Base-by-base conservation (phyloP, 2,797 vertebrate species). In the Tapirus indicus region DNA sequence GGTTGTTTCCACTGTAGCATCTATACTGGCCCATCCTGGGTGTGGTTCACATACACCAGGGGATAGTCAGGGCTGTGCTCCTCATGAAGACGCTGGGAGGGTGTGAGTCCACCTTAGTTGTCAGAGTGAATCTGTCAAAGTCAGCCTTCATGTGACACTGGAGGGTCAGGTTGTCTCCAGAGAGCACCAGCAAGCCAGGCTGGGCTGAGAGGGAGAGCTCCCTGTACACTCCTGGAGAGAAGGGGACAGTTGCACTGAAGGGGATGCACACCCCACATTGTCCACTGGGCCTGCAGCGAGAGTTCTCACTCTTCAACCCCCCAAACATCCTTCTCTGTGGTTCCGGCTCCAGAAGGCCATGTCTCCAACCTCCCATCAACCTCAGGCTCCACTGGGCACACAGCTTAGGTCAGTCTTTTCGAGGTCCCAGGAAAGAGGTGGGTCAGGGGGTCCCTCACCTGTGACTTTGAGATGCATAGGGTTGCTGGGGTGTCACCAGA, bases 11-110 rank as follows among this genome's bases (percentile, higher is more conserved):
- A 1, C 75, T 2, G 6, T 71, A 54, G 47, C 84, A 92, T 10
- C 60, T 47, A 32, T 92, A 80, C 41, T 0, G 4, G 14, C 74
- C 93, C 13, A 38, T n/a, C 12, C 0, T 12, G 56, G 11, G 23
- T 1, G 0, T 0, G 0, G 3, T 0, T 44, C n/a, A 44, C 77
- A 0, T 0, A 5, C 20, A 29, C 47, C 35, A 52, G 85, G 21
- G 7, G 13, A 44, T 92, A 92, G 58, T 16, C 0, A 0, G 83
- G 71, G 41, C 79, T 86, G 68, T 0, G 41, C 52, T 83, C 89
- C 4, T n/a, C 13, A 7, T 7, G 2, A 1, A 78, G 52, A 10
- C 0, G 0, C 41, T 6, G 18, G 18, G 47, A 2, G 0, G 0
- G 1, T 18, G 25, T 38, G 52, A 20, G 23, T 2, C 3, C 10